These are phyloP conservation scores for Poeciliopsis gracilis DNA, from an alignment of 2,797 vertebrate genomes.

Conservation along the genomic window DNA sequence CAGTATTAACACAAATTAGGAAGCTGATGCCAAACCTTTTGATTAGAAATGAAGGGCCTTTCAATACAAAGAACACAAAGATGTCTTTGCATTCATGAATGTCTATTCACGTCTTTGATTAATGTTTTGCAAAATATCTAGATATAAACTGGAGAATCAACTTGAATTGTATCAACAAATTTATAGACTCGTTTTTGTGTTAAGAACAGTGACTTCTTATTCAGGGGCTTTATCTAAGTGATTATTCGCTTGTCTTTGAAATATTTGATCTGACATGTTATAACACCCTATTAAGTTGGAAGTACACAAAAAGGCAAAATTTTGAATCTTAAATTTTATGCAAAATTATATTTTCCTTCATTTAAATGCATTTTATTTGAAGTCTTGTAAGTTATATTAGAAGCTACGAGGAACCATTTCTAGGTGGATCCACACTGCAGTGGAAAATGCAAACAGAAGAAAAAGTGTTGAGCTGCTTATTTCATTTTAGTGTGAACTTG, in stretches of 20 bases:
- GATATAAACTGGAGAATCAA: not conserved
- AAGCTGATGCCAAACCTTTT: not conserved
- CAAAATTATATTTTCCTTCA: no score
- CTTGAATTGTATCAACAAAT: not conserved
- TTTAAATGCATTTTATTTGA: no score
- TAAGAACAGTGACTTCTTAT: not conserved
- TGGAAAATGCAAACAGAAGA: no score
- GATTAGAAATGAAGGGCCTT: not conserved
- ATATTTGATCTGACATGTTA: not conserved
- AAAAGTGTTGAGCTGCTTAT: no score
- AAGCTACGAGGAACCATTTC: no score
- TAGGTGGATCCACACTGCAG: no score
- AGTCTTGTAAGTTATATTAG: no score
- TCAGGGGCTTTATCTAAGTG: no score
- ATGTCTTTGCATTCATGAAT: not conserved
- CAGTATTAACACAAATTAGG: not conserved
- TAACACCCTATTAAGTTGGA: not conserved
- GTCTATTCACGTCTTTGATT: not conserved
- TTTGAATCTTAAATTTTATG: no score
- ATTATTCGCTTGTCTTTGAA: not conserved
- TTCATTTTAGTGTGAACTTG: no score
- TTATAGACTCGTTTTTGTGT: not conserved
- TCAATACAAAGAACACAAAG: constrained; percentile 18
- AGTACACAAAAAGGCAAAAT: no score
- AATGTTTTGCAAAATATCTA: not conserved